Evolutionary conservation across 1,140 invertebrate species (phyloP), one percentile per base, ranked within the genome.

Genomic region (Psilanteris sp.): DNA sequence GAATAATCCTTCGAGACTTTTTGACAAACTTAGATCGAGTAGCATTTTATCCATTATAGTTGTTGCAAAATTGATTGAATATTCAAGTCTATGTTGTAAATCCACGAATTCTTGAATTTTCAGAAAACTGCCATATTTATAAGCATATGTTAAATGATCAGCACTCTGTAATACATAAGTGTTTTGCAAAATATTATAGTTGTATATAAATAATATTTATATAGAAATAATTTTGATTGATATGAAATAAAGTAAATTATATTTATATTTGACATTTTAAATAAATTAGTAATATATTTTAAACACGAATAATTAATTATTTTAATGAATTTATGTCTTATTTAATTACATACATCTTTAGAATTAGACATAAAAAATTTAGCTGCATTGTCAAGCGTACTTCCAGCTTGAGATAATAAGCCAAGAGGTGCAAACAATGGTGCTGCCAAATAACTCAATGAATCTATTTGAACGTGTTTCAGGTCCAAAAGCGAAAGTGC

Each of bases 381-480:
- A 27, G 96, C 89, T 26, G 95, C 93, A 10, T 90, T 87, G 73
- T 93, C 92, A 72, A 93, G 92, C 24, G 93, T 90, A 48, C 90
- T 87, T 3, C 90, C 87, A 14, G 93, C 93, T 16, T 92, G 87
- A 0, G 90, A 87, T 79, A 93, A 92, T 34, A 94, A 91, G 3
- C 93, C 95, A 11, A 92, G 90, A 34, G 93, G 88, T 2, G 91
- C 89, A 52, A 96, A 89, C 61, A 94, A 90, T 70, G 93, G 92
- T 46, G 92, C 92, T 84, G 96, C 93, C 44, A 96, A 88, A 88
- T 96, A 94, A 39, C 96, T 94, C 79, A 98, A 88, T 0, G 96
- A 96, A 88, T 98, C 96, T 82, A 97, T 89, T 84, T 98, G 97
- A 66, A 98, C 93, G 87, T 98, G 96, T 89, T 99, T 99, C 39